Base-by-base conservation (phyloP, 2,888 invertebrate species). In the Dynastes tityus region DNA sequence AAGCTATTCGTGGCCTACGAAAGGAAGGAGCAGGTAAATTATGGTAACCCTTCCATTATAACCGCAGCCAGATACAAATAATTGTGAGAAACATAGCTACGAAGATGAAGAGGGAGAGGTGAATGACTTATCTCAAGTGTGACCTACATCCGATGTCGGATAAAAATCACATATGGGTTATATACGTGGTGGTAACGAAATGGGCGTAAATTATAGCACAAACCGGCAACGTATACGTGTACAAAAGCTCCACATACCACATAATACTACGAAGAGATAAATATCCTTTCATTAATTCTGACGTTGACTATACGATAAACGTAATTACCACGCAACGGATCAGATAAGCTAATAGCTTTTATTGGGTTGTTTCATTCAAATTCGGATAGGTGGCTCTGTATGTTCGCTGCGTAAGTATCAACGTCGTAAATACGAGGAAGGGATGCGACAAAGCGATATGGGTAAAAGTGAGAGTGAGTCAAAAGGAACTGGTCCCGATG, bases 341-440 rank as follows among this genome's bases (percentile, higher is more conserved):
- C 76, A 70, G 70, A 79, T 79, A 79, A 79, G 76, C 75, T 79
- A 79, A 79, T 76, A 70, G 76, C 76, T 76, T 79, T 79, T 79
- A 78, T 78, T 78, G 77, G 65, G 37, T 73, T 71, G 64, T 78
- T 78, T 78, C 73, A 73, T 78, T 78, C 64, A 78, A 71, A 70
- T 78, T 78, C 53, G 63, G 53, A 78, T 53, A 78, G 78, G 78
- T 71, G 73, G 73, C 73, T 73, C 61, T 73, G 73, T 45, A 73
- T 22, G 27, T 58, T 37, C 45, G 5, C 22, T 58, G 13, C 45
- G 13, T 40, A 37, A 51, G 37, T 37, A 22, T 49, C 11, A 61
- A 29, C 29, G 51, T 51, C n/a, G 45, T 11, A 45, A 2, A 13
- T 27, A 13, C 51, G 27, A 61, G 45, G 61, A 74, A 74, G 63